Conservation (phyloP, 2,888 invertebrate genomes). For the Drosophila siamana region DNA sequence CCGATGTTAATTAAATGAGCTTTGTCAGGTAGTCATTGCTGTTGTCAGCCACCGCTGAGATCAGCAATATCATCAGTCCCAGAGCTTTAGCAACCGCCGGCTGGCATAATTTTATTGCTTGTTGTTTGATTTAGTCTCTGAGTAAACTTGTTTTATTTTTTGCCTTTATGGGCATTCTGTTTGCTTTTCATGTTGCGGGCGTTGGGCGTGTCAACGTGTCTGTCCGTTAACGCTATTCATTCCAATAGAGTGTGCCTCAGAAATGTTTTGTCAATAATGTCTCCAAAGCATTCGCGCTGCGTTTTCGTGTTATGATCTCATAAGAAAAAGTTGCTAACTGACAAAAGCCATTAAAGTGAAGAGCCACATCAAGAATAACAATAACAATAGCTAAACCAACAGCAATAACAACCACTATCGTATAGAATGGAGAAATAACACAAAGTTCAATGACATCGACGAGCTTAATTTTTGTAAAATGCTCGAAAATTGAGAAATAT, state of each 20-base stretch:
- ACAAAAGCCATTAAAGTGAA: conserved; percentile 38
- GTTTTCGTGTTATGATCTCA: conserved; percentile 72
- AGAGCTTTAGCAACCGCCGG: conserved; percentile 21
- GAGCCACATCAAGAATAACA: conserved; percentile 43
- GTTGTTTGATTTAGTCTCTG: conserved; percentile 39
- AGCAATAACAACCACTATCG: conserved; percentile 21
- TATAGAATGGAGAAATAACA: conserved; percentile 36
- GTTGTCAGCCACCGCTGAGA: conserved; percentile 55
- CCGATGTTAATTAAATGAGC: conserved; percentile 71
- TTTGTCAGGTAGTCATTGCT: conserved; percentile 34
- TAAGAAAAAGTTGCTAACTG: conserved; percentile 66
- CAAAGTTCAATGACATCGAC: conserved; percentile 65
- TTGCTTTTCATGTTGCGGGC: conserved; percentile 42
- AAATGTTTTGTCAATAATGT: conserved; percentile 73
- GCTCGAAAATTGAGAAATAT: conserved; percentile 42
- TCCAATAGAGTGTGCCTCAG: conserved; percentile 32
- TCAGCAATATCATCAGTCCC: conserved; percentile 53
- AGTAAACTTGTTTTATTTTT: conserved; percentile 64
- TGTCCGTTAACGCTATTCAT: conserved; percentile 32
- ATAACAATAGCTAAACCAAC: conserved; percentile 23
- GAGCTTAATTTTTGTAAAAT: conserved; percentile 32
- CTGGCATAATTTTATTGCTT: conserved; percentile 37
- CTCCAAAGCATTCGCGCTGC: conserved; percentile 34
- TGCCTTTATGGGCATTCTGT: conserved; percentile 50
- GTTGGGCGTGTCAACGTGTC: conserved; percentile 51